These are phyloP conservation scores for Anorthoa munda DNA, from an alignment of 2,888 invertebrate genomes.

Conservation along the genomic window DNA sequence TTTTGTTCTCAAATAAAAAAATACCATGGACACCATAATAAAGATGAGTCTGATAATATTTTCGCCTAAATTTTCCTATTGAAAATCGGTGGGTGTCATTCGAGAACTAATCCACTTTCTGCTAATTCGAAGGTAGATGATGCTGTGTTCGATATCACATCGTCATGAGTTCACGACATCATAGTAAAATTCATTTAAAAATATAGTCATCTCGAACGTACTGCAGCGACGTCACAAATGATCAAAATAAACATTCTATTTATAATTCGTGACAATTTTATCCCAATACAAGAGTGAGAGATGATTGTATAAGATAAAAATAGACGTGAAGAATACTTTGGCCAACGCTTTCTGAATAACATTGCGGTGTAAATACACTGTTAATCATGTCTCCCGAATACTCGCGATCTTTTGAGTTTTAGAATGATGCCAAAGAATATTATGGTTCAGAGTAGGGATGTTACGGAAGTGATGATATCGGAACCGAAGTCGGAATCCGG, in stretches of 20 bases:
- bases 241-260: slow-evolving; percentile 64
- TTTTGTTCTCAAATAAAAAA: background rate
- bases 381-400: slow-evolving; percentile 36
- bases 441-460: too few species aligned
- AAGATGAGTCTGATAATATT: slow-evolving; percentile 68
- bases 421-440: slow-evolving; percentile 9
- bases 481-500: too few species aligned
- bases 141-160: slow-evolving; percentile 21
- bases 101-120: slow-evolving; percentile 68
- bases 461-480: too few species aligned
- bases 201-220: slow-evolving; percentile 36
- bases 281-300: slow-evolving; percentile 36
- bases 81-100: slow-evolving; percentile 74
- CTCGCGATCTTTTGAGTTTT: slow-evolving; percentile 22
- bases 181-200: slow-evolving; percentile 28
- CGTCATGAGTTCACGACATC: slow-evolving; percentile 17
- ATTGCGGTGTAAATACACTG: slow-evolving; percentile 31
- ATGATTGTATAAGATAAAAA: slow-evolving; percentile 56
- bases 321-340: slow-evolving; percentile 51
- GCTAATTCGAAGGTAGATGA: slow-evolving; percentile 34
- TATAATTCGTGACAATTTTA: slow-evolving; percentile 63
- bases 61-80: slow-evolving; percentile 67
- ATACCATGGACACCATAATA: slow-evolving; percentile 69
- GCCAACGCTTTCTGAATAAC: slow-evolving; percentile 55
- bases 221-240: slow-evolving; percentile 34